A percentile compares a stretch with the other conserved stretches of the same genome.
These are phyloP conservation scores for Nothobranchius furzeri DNA, from an alignment of 2,113 vertebrate species.

Conservation along the genomic window DNA sequence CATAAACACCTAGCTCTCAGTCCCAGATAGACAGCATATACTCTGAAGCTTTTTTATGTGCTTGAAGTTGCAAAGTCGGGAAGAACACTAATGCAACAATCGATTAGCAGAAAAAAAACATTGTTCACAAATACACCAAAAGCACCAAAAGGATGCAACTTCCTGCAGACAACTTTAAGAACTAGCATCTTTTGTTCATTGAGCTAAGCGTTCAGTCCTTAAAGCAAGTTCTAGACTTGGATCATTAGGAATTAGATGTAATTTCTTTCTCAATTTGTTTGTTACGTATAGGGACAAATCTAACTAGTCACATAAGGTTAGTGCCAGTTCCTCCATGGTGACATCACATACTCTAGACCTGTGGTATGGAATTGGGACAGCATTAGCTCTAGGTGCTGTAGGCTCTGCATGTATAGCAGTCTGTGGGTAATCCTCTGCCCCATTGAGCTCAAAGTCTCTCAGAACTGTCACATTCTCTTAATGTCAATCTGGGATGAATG, in stretches of 20 bases:
- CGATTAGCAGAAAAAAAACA: no score
- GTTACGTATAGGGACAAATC: not conserved
- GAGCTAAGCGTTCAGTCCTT: not conserved
- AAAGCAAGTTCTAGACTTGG: not conserved
- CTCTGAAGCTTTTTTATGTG: no score
- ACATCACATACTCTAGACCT: constrained; percentile 6
- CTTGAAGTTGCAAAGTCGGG: no score
- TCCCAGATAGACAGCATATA: not conserved
- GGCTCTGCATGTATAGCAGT: constrained; percentile 49
- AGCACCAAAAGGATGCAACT: no score
- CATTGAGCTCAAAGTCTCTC: constrained; percentile 68
- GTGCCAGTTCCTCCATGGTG: not conserved
- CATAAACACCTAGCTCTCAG: no score
- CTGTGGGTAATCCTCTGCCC: constrained; percentile 59
- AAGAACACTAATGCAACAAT: no score
- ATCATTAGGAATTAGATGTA: not conserved
- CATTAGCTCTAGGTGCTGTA: constrained; percentile 30
- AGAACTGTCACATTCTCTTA: constrained; percentile 72
- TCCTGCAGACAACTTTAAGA: not conserved
- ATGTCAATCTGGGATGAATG: constrained; percentile 65
- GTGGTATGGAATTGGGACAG: constrained; percentile 38
- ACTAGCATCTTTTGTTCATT: not conserved
- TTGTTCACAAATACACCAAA: not conserved
- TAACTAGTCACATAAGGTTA: not conserved
- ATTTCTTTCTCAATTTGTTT: not conserved